Base-by-base conservation (phyloP, 2,888 invertebrate species). In the Drosophila putrida region DNA sequence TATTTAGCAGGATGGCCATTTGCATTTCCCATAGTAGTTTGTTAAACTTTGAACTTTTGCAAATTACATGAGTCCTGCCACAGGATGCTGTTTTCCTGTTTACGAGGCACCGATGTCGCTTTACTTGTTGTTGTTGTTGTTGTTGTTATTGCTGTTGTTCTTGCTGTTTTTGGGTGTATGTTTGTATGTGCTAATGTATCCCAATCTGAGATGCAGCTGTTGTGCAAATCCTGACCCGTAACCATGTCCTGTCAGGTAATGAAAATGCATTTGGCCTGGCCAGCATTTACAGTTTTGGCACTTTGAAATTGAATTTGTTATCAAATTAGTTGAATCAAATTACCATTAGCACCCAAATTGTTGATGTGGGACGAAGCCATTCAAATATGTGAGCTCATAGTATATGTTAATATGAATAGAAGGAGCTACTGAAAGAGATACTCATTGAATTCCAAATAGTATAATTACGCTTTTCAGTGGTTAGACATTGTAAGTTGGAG, bases 1-100 rank as follows among this genome's bases (percentile, higher is more conserved):
- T 66, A 80, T 73, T 87, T 71, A 41, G 36, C 54, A 53, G 49
- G 39, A 59, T 65, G 25, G 78, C 61, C 75, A 84, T 83, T 83
- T 88, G 88, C 88, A 83, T 87, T 73, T 87, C 71, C 85, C 85
- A 64, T 71, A 70, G 80, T 74, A 89, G 90, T 89, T 82, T 82
- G 90, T 80, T 86, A 89, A 87, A 75, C 90, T 89, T 82, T 85
- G 88, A 88, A 88, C 85, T 86, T 85, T 85, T 82, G 88, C 80
- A 88, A 88, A 86, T 88, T 89, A 84, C 89, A 89, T 62, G 85
- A 84, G 85, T 84, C 70, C 77, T 85, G 80, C 82, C 80, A 79
- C 85, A 82, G 88, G 82, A 89, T 85, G 67, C 70, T 61, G 80
- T 69, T 69, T 31, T 85, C 57, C 85, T 81, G 73, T 87, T 72